A percentile compares a stretch with the other conserved stretches of the same genome.
Evolutionary conservation across 2,888 invertebrate genomes (phyloP).

Genomic region (Rhodophaea formosa): DNA sequence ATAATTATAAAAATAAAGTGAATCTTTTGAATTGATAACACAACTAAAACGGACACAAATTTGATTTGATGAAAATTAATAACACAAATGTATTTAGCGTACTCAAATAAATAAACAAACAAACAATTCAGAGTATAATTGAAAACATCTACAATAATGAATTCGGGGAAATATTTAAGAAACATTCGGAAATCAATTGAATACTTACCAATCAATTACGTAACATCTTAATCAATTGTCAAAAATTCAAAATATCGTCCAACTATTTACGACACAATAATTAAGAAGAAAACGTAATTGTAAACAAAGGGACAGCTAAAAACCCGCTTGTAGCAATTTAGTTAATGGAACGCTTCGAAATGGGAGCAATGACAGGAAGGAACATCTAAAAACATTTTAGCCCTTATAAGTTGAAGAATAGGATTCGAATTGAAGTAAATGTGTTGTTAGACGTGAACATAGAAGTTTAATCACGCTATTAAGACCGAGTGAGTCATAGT

Average conservation of each 20-base stretch:
- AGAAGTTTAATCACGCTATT: slow-evolving; percentile 30
- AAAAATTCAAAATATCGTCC: not conserved
- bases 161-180: too few relatives aligned
- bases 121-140: too few relatives aligned
- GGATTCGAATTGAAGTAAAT: slow-evolving; percentile 8
- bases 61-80: too few relatives aligned
- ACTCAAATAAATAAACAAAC: too few relatives aligned
- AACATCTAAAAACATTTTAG: not conserved
- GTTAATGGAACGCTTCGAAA: slow-evolving; percentile 39
- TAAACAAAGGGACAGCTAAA: slow-evolving; percentile 29
- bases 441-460: slow-evolving; percentile 1
- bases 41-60: too few relatives aligned
- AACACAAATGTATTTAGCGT: too few relatives aligned
- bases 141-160: too few relatives aligned
- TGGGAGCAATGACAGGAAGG: slow-evolving; percentile 25
- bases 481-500: slow-evolving; percentile 18
- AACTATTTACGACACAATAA: not conserved
- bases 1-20: too few relatives aligned
- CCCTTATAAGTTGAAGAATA: not conserved
- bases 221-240: not conserved
- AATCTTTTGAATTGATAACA: too few relatives aligned
- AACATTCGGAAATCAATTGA: too few relatives aligned
- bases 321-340: slow-evolving; percentile 40
- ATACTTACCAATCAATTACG: not conserved
- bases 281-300: slow-evolving; percentile 9